Conservation (phyloP, 2,113 vertebrate species). For the Tetrax tetrax region DNA sequence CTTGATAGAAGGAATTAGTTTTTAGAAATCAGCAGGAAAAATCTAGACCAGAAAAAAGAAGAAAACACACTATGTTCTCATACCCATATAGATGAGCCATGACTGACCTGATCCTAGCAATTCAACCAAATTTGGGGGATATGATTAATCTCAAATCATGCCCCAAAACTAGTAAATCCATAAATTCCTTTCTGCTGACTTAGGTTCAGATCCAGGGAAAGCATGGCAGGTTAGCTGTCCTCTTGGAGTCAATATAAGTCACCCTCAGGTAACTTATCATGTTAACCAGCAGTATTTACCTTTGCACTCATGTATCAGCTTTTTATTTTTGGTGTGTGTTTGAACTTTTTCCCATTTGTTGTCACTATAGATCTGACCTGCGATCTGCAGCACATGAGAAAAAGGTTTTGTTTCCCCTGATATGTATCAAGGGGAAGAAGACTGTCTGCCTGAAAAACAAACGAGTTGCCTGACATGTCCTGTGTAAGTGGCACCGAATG, state of each 20-base stretch:
- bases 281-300: background rate
- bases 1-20: background rate
- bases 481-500: background rate
- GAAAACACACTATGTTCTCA: background rate
- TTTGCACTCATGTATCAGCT: background rate
- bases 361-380: background rate
- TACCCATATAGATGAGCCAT: background rate
- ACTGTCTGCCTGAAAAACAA: slow-evolving; percentile 5
- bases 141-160: background rate
- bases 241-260: background rate
- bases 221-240: background rate
- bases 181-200: background rate
- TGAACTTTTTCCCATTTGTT: background rate
- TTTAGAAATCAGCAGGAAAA: background rate
- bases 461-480: background rate
- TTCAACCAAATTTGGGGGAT: background rate
- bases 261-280: background rate
- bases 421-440: background rate
- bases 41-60: background rate
- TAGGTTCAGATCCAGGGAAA: background rate
- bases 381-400: background rate
- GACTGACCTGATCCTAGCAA: background rate
- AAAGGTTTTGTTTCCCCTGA: background rate
- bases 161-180: background rate
- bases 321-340: background rate